Conservation (phyloP, 35 echinoderm and acorn worm species). For the Patiria miniata region DNA sequence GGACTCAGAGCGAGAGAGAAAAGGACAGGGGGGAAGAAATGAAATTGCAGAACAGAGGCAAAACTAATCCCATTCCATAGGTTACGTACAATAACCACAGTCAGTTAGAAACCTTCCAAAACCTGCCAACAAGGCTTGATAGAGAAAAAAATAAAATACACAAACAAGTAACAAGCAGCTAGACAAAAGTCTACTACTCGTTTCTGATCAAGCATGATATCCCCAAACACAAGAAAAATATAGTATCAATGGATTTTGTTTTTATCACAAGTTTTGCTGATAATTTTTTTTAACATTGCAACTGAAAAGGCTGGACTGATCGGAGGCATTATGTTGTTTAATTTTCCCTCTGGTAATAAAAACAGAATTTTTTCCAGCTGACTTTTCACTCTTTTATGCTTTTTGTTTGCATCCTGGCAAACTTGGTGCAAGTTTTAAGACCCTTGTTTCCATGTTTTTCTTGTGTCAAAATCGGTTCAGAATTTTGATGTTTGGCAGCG, state of each 20-base stretch:
- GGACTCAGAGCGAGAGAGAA: not conserved
- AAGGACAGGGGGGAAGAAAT: no score
- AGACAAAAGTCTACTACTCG: not conserved
- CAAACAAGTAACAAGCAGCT: not conserved
- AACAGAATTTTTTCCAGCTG: not conserved
- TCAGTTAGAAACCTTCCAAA: not conserved
- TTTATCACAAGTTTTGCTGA: not conserved
- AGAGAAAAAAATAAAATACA: not conserved
- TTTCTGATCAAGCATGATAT: not conserved
- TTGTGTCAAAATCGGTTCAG: no score
- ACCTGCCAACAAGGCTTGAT: not conserved
- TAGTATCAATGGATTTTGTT: not conserved
- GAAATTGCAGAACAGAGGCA: no score
- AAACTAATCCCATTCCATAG: no score
- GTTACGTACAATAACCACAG: not conserved
- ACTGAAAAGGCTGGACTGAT: not conserved
- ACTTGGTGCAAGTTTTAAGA: constrained; percentile 2
- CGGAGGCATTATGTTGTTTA: not conserved
- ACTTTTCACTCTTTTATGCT: constrained; percentile 9
- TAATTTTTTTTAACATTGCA: not conserved
- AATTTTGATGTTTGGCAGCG: no score
- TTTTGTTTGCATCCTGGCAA: not conserved
- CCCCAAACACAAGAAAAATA: constrained; percentile 15
- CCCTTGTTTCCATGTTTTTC: not conserved
- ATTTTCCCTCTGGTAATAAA: not conserved